phyloP scores from a whole-genome alignment of 2,888 invertebrate species.

The Drosophila maculinotata region DNA sequence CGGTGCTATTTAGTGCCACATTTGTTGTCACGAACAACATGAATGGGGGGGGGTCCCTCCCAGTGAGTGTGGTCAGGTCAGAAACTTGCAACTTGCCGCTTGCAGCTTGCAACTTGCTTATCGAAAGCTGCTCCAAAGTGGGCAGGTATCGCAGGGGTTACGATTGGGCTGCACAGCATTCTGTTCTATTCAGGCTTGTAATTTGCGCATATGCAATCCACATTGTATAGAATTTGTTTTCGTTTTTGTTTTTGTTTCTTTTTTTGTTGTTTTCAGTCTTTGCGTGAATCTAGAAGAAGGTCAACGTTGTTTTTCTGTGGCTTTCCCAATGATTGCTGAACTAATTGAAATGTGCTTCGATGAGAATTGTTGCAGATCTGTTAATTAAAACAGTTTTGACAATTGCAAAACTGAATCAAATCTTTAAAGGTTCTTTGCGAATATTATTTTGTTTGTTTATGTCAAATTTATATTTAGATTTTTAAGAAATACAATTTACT shows the following conservation, averaged over 20 bases:
- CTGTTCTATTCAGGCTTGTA: slow-evolving; percentile 31
- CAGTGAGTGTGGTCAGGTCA: slow-evolving; percentile 7
- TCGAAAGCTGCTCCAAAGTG: slow-evolving; percentile 26
- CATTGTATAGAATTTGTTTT: slow-evolving; percentile 27
- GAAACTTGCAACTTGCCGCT: slow-evolving; percentile 17
- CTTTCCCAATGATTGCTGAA: slow-evolving; percentile 26
- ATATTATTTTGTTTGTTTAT: too few species aligned
- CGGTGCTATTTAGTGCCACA: slow-evolving; percentile 56
- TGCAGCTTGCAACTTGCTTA: slow-evolving; percentile 43
- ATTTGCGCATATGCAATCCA: slow-evolving; percentile 47
- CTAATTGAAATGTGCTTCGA: slow-evolving; percentile 34
- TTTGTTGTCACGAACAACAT: slow-evolving; percentile 57
- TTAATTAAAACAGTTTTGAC: too few species aligned
- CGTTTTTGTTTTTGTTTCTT: slow-evolving; percentile 8
- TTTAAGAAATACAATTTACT: too few species aligned
- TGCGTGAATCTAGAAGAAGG: slow-evolving; percentile 4
- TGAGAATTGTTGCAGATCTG: not conserved
- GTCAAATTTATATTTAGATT: too few species aligned
- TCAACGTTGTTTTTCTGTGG: slow-evolving; percentile 11
- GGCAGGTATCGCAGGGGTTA: not conserved
- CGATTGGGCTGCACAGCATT: slow-evolving; percentile 7
- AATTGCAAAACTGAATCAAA: too few species aligned
- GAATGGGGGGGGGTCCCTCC: slow-evolving; percentile 3
- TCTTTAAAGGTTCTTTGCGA: not conserved
- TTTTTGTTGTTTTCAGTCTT: not conserved